Base-by-base conservation (phyloP, 2,888 invertebrate species). In the Lordiphosa andalusiaca region DNA sequence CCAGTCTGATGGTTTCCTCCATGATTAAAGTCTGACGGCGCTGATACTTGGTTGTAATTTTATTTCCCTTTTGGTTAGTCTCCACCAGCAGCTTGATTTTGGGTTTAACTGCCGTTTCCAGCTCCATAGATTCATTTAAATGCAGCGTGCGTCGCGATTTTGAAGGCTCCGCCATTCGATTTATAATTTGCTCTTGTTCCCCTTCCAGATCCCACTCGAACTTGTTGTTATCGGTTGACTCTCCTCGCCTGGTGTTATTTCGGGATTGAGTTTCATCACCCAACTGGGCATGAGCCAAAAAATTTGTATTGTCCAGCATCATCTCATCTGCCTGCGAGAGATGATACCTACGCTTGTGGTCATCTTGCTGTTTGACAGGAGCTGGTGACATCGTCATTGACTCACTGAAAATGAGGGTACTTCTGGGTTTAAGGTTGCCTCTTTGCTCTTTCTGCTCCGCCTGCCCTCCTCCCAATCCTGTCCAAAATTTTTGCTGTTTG, bases 251-350 rank as follows among this genome's bases (percentile, higher is more conserved):
- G 1, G 69, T 55, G 25, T 51, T 69, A 39, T 73, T 80, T 6
- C 70, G 65, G 0, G 81, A 82, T 30, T 70, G 53, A 1, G 85
- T 81, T 39, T 85, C 82, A 55, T 87, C 84, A 10, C 74, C 78
- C 2, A 86, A 42, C 63, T 71, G 81, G 13, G 76, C 85, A 49
- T 74, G 69, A 0, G 70, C 71, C 10, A 84, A 50, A 48, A 86
- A 85, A 51, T 83, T 80, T 0, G 86, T 85, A 37, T 75, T 84
- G 23, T 87, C 71, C 25, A 86, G 67, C 69, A 82, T 67, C 2
- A 68, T 25, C 30, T 87, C 85, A 65, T 84, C 84, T 3, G 72
- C 78, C 53, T 84, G 75, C 0, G 78, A 84, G 48, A 70, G 63
- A 0, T 75, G 69, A 53, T 64, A 73, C 25, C 64, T 69, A 1